Base-by-base conservation (phyloP, 2,888 invertebrate species). In the Serrognathus titanus region DNA sequence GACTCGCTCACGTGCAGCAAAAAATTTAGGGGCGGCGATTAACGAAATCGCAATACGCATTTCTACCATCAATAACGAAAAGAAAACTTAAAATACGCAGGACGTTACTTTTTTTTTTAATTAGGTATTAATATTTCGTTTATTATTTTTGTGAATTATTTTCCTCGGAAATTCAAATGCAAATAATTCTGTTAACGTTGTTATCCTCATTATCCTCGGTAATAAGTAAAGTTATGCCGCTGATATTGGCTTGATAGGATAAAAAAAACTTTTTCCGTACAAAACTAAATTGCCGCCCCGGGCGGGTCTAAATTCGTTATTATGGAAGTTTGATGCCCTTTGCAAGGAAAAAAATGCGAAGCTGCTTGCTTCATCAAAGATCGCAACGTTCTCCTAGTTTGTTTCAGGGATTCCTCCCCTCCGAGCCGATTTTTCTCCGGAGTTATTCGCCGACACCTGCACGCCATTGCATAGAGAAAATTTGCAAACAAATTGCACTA, bases 221-320 rank as follows among this genome's bases (percentile, higher is more conserved):
- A 61, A 61, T 61, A 61, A 61, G 61, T 58, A 61, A 61, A 61
- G 56, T 61, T 61, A 53, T 36, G 51, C 39, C 49, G 51, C 57
- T 58, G 58, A 58, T 61, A 61, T 61, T 55, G 61, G 58, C 61
- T 56, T 53, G 61, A 56, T 58, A 61, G 56, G 61, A 61, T 61
- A 58, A 53, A 61, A 31, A 31, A 31, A 31, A 31, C 55, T 61
- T 20, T 20, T 55, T 58, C 53, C 58, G 56, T 58, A 58, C 55
- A 61, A 61, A 57, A 61, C 58, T 61, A 61, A 61, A 61, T 61
- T 61, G 61, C 57, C 55, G 55, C 61, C 61, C 50, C 48, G 51
- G 56, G 61, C 61, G 54, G 58, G 53, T 61, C 58, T 61, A 61
- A 61, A 61, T 61, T 61, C 53, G 61, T 43, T 43, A 43, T 61